Evolutionary conservation across 2,888 invertebrate species (phyloP).

Genomic region (Eupeodes latifasciatus): DNA sequence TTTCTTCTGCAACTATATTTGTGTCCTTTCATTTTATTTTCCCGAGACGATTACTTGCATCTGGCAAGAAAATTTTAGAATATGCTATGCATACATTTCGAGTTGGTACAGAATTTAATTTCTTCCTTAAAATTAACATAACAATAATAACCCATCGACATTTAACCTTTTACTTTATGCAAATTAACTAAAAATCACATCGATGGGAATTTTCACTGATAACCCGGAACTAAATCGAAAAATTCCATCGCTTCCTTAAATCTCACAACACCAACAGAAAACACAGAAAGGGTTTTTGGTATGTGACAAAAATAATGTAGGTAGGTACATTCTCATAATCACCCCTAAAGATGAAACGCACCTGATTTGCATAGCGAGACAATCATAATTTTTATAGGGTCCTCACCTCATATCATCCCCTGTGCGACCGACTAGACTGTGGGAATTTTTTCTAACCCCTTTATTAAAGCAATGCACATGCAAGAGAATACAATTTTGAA

Average conservation of each 20-base stretch:
- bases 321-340: constrained; percentile 42
- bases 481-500: constrained; percentile 49
- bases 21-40: not conserved
- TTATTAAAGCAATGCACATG: constrained; percentile 30
- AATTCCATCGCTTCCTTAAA: constrained; percentile 23
- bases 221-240: constrained; percentile 68
- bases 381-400: constrained; percentile 59
- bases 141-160: constrained; percentile 63
- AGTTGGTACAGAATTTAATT: constrained; percentile 11
- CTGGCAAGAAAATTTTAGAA: constrained; percentile 23
- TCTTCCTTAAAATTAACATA: constrained; percentile 53
- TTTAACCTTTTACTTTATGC: constrained; percentile 59
- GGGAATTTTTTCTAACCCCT: constrained; percentile 68
- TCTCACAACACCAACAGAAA: not conserved
- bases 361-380: constrained; percentile 68
- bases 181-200: constrained; percentile 47
- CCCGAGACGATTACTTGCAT: not conserved
- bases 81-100: constrained; percentile 32
- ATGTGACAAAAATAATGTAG: constrained; percentile 1
- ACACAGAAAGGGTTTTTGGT: constrained; percentile 8
- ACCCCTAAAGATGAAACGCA: constrained; percentile 48
- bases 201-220: constrained; percentile 53
- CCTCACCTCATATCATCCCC: constrained; percentile 49
- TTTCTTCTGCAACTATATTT: not conserved
- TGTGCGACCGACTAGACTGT: constrained; percentile 44